A percentile compares a stretch with the other conserved stretches of the same genome.
Conservation (phyloP, 2,888 invertebrate genomes). For the Ichneumon xanthorius region DNA sequence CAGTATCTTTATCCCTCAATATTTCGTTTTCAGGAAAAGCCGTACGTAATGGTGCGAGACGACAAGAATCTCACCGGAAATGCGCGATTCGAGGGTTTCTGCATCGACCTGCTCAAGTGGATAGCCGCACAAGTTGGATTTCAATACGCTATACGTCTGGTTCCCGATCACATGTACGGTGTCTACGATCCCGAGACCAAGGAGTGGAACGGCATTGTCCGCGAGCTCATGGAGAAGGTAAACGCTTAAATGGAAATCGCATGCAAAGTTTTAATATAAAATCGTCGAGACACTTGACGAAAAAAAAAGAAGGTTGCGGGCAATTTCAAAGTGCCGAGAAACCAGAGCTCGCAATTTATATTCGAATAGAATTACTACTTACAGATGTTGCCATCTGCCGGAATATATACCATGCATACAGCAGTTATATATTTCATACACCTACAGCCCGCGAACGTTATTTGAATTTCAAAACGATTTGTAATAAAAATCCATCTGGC, state of each 20-base stretch:
- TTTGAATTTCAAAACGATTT: slow-evolving; percentile 80
- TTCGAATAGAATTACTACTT: slow-evolving; percentile 65
- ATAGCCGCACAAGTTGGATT: slow-evolving; percentile 95
- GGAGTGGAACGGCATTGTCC: slow-evolving; percentile 96
- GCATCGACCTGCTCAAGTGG: slow-evolving; percentile 94
- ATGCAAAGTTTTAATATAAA: slow-evolving; percentile 15
- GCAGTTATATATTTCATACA: slow-evolving; percentile 1
- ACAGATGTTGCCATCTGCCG: slow-evolving; percentile 75
- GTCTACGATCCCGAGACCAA: slow-evolving; percentile 94
- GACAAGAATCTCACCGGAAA: slow-evolving; percentile 95
- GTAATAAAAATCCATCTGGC: slow-evolving; percentile 77
- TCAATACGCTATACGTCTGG: slow-evolving; percentile 93
- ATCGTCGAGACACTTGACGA: neutral
- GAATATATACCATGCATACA: neutral
- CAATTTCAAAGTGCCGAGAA: slow-evolving; percentile 8
- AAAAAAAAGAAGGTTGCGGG: neutral
- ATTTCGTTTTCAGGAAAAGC: slow-evolving; percentile 89
- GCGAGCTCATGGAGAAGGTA: slow-evolving; percentile 94
- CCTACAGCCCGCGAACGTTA: slow-evolving; percentile 51
- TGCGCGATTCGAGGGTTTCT: slow-evolving; percentile 95
- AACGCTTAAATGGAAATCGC: slow-evolving; percentile 73
- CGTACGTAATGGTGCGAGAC: slow-evolving; percentile 96
- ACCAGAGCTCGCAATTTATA: slow-evolving; percentile 70
- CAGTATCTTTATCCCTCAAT: neutral
- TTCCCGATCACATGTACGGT: slow-evolving; percentile 96